Conservation (phyloP, 2,797 vertebrate species). For the Chelon labrosus region DNA sequence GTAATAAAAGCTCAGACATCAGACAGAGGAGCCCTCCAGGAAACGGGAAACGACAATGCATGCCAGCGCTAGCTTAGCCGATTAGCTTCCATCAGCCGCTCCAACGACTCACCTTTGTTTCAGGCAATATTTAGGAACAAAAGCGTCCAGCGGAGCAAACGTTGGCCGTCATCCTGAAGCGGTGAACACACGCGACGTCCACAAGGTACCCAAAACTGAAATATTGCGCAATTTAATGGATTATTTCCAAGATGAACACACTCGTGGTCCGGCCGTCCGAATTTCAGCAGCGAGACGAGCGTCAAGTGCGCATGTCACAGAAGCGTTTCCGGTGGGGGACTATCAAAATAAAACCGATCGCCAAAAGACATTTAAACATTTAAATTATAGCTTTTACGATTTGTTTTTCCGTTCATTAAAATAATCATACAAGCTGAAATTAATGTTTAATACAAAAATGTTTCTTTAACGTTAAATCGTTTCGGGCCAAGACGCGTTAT, state of each 20-base stretch:
- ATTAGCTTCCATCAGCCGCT: constrained; percentile 42
- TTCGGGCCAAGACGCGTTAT: too few species aligned
- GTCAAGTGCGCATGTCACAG: not conserved
- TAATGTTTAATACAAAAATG: too few species aligned
- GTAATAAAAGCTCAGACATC: not conserved
- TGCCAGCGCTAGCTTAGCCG: constrained; percentile 63
- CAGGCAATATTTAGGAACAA: constrained; percentile 11
- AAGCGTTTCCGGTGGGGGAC: constrained; percentile 37
- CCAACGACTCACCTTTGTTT: constrained; percentile 59
- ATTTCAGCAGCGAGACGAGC: too few species aligned
- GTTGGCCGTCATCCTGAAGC: not conserved
- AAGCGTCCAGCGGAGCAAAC: constrained; percentile 2
- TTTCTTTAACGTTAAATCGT: too few species aligned
- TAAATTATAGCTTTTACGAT: too few species aligned
- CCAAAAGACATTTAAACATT: too few species aligned
- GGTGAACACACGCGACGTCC: not conserved
- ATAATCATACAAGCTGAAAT: too few species aligned
- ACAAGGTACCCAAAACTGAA: accelerated
- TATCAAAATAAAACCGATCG: constrained; percentile 33
- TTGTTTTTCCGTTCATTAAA: too few species aligned
- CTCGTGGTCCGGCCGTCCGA: constrained; percentile 21
- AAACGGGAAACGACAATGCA: constrained; percentile 70
- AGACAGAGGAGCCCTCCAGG: constrained; percentile 40
- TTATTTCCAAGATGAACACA: constrained; percentile 6
- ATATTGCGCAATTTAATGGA: not conserved